Evolutionary conservation across 2,797 vertebrate genomes (phyloP).

Genomic region (Anguilla anguilla): DNA sequence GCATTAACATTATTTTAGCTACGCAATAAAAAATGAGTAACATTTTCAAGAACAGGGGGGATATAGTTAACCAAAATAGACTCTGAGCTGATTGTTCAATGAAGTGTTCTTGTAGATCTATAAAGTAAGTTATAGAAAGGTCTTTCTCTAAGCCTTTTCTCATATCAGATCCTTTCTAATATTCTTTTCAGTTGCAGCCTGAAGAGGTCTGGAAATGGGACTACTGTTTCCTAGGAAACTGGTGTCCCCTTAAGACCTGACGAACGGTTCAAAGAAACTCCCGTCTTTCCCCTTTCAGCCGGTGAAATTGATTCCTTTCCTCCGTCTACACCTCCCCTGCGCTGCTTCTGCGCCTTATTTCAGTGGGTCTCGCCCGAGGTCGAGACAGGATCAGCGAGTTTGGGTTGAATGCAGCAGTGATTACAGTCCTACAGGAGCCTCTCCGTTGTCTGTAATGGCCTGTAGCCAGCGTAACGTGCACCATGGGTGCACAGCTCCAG

Average conservation of each 20-base stretch:
- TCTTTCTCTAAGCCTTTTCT: background rate
- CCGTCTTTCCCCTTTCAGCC: background rate
- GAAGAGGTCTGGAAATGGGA: slow-evolving; percentile 25
- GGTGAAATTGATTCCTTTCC: background rate
- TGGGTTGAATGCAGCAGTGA: background rate
- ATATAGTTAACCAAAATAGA: background rate
- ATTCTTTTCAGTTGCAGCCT: background rate
- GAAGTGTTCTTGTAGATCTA: background rate
- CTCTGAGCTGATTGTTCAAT: background rate
- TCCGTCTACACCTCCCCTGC: background rate
- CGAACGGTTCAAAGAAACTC: slow-evolving; percentile 24
- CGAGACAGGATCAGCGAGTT: background rate
- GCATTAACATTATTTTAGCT: background rate
- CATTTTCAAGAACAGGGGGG: background rate
- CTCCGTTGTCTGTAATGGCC: no score
- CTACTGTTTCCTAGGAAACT: slow-evolving; percentile 53
- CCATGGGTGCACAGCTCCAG: no score
- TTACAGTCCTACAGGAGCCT: no score
- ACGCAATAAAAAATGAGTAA: background rate
- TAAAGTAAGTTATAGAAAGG: background rate
- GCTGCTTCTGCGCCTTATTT: background rate
- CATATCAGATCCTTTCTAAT: background rate
- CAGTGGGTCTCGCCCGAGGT: background rate
- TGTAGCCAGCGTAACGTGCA: no score
- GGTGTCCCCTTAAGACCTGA: slow-evolving; percentile 39